Percentiles rank a stretch among this genome's conserved stretches.
These are phyloP conservation scores for Capitella teleta DNA, from an alignment of 1,140 invertebrate genomes.

Conservation along the genomic window DNA sequence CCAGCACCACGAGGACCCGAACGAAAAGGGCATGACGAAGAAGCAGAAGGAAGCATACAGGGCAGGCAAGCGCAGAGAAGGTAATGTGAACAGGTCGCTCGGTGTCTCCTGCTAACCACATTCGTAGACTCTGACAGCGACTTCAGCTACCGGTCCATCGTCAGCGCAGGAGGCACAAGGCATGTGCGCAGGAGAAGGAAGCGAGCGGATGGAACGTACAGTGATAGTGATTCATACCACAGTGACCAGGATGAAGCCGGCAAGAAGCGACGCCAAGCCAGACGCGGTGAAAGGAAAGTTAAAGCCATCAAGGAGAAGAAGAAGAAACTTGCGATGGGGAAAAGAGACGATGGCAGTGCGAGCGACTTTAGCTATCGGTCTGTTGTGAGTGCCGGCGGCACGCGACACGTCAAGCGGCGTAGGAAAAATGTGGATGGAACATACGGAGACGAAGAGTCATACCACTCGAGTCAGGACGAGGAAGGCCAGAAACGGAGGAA, in stretches of 20 bases:
- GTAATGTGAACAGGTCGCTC: neutral
- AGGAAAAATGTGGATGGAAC: conserved; percentile 32
- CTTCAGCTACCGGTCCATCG: conserved; percentile 18
- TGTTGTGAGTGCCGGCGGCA: conserved; percentile 32
- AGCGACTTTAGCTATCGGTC: conserved; percentile 37
- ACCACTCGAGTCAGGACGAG: conserved; percentile 30
- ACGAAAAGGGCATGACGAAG: conserved; percentile 20
- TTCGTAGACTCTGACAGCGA: conserved; percentile 1
- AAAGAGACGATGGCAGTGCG: conserved; percentile 27
- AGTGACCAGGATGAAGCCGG: conserved; percentile 26
- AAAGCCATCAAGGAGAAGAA: conserved; percentile 1
- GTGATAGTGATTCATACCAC: conserved; percentile 33
- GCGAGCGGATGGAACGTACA: conserved; percentile 32
- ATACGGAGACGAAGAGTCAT: conserved; percentile 30
- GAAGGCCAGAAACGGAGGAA: conserved; percentile 28
- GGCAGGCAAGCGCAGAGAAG: conserved; percentile 2
- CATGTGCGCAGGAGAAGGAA: conserved; percentile 25
- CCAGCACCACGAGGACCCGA: conserved; percentile 10
- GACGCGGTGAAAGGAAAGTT: conserved; percentile 21
- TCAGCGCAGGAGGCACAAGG: conserved; percentile 36
- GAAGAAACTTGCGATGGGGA: conserved; percentile 20
- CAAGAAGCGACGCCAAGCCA: conserved; percentile 21
- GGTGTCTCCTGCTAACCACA: neutral
- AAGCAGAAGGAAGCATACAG: conserved; percentile 13
- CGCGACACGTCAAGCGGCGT: conserved; percentile 27